Percentiles rank a stretch among this genome's conserved stretches.
Evolutionary conservation across 2,888 invertebrate species (phyloP).

Genomic region (Plutella xylostella): DNA sequence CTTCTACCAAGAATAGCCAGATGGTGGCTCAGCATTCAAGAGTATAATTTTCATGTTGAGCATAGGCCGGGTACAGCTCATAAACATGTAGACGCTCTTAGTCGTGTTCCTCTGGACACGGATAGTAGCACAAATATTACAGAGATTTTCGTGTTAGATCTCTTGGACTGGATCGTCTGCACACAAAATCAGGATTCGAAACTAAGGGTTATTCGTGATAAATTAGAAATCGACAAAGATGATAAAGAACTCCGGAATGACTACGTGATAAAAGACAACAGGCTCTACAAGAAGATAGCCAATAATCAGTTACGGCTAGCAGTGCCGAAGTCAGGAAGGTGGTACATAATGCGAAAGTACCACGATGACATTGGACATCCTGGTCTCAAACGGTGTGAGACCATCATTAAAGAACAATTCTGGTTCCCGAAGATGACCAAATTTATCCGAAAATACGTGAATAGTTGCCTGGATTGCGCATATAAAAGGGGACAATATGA

Average conservation of each 20-base stretch:
- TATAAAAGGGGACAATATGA: background rate
- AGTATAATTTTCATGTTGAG: background rate
- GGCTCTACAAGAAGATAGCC: background rate
- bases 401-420: background rate
- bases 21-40: constrained; percentile 3
- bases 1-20: constrained; percentile 1
- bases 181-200: background rate
- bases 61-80: constrained; percentile 15
- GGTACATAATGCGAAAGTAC: background rate
- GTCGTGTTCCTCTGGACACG: constrained; percentile 13
- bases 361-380: constrained; percentile 1
- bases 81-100: constrained; percentile 22
- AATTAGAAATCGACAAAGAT: background rate
- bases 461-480: background rate
- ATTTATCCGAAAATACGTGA: background rate
- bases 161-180: background rate
- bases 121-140: background rate
- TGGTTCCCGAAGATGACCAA: constrained; percentile 1
- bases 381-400: background rate
- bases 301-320: background rate
- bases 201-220: background rate
- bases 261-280: background rate
- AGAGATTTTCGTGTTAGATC: background rate
- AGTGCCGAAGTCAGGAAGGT: background rate
- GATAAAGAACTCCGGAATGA: background rate